Percentiles rank a stretch among this genome's conserved stretches.
Conservation (phyloP, 2,888 invertebrate genomes). For the Metopia argyrocephala region DNA sequence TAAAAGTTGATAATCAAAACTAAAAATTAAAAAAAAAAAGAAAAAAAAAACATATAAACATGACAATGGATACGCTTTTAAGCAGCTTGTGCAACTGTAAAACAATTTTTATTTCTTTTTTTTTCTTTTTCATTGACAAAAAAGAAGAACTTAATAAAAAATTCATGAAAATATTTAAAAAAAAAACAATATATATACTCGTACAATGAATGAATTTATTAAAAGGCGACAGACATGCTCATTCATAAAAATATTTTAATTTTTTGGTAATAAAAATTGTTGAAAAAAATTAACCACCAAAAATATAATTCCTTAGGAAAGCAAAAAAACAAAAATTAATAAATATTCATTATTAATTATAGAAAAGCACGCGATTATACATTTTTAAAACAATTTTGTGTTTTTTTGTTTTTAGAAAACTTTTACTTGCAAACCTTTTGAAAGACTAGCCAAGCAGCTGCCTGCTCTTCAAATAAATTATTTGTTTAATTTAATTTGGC, state of each 20-base stretch:
- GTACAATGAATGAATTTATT: constrained; percentile 15
- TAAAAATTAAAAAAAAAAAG: constrained; percentile 24
- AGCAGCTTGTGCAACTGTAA: constrained; percentile 55
- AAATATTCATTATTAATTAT: constrained; percentile 61
- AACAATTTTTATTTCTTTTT: neutral
- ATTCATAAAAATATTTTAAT: constrained; percentile 50
- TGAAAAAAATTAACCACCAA: constrained; percentile 6
- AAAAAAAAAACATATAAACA: constrained; percentile 14
- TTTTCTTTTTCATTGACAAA: neutral
- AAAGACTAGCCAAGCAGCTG: constrained; percentile 1
- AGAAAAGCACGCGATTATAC: constrained; percentile 56
- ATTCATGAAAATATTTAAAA: neutral
- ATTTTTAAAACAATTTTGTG: constrained; percentile 22
- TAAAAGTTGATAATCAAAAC: constrained; percentile 51
- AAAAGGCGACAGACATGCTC: constrained; percentile 33
- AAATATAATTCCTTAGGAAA: neutral
- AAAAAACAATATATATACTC: neutral
- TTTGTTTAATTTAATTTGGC: constrained; percentile 41
- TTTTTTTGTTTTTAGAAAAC: constrained; percentile 26
- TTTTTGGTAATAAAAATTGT: constrained; percentile 56
- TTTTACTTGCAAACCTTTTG: constrained; percentile 33
- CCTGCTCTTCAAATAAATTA: constrained; percentile 45
- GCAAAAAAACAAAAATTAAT: constrained; percentile 34
- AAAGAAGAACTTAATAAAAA: neutral
- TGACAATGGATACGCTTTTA: constrained; percentile 57